A percentile compares a stretch with the other conserved stretches of the same genome.
Evolutionary conservation across 2,113 vertebrate species (phyloP).

Genomic region (Paramisgurnus dabryanus): DNA sequence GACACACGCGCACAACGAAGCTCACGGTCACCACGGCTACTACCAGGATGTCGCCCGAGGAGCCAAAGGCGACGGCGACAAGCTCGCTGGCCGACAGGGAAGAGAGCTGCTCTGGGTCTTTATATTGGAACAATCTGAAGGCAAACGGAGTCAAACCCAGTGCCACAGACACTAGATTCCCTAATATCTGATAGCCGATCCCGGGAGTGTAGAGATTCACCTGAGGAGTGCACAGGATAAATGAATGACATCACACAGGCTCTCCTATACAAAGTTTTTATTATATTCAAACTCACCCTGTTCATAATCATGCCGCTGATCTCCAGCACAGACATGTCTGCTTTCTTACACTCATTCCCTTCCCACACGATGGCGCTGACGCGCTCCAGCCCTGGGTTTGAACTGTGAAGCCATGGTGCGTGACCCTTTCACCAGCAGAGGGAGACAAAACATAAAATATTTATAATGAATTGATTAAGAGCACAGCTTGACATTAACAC

Average conservation of each 20-base stretch:
- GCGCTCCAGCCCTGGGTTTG: conserved; percentile 92
- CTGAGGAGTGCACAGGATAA: conserved; percentile 62
- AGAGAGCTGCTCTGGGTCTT: conserved; percentile 86
- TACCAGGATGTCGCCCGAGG: conserved; percentile 80
- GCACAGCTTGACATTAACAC: neutral
- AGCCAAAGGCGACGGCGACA: conserved; percentile 83
- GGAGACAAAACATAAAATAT: neutral
- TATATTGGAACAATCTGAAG: conserved; percentile 88
- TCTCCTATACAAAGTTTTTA: rapidly evolving
- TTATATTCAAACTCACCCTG: conserved; percentile 75
- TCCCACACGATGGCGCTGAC: conserved; percentile 99
- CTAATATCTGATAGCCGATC: conserved; percentile 97
- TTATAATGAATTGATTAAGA: neutral
- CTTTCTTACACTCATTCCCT: conserved; percentile 98
- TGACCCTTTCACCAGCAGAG: conserved; percentile 82
- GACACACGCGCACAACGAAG: conserved; percentile 90
- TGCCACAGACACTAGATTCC: conserved; percentile 86
- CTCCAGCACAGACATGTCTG: conserved; percentile 98
- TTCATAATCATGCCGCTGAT: conserved; percentile 99
- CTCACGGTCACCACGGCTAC: conserved; percentile 91
- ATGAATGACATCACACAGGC: neutral
- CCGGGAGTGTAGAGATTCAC: conserved; percentile 93
- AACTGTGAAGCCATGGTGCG: conserved; percentile 92
- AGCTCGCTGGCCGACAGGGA: conserved; percentile 84
- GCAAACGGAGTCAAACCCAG: conserved; percentile 91